Conservation (phyloP, 2,113 vertebrate species). For the Saimiri boliviensis region DNA sequence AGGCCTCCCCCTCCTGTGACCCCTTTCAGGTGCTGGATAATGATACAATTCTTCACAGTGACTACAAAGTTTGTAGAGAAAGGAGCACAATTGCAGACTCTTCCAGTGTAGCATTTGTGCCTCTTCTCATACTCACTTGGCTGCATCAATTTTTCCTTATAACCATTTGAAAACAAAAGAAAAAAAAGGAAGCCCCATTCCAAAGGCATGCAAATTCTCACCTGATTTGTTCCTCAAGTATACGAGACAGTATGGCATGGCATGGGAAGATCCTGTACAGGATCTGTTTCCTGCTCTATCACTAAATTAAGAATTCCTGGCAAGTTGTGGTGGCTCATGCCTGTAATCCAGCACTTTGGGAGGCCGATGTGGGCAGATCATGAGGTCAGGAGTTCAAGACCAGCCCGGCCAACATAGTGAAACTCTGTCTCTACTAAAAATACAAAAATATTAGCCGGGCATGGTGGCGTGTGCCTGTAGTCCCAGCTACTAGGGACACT, state of each 20-base stretch:
- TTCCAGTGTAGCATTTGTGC: background rate
- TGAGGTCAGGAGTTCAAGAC: too few species aligned
- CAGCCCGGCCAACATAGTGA: too few species aligned
- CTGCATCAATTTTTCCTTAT: background rate
- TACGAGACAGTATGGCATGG: background rate
- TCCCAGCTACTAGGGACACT: too few species aligned
- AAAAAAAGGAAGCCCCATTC: background rate
- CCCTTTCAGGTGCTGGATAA: background rate
- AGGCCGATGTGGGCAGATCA: too few species aligned
- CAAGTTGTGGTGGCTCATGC: too few species aligned
- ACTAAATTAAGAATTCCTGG: background rate
- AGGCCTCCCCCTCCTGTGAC: background rate
- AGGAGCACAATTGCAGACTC: background rate
- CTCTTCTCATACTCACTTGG: background rate
- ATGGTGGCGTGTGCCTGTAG: too few species aligned
- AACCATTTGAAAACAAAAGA: background rate
- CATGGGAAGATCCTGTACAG: background rate
- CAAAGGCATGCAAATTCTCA: background rate
- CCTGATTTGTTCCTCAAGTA: background rate
- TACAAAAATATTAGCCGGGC: too few species aligned
- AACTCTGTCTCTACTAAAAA: too few species aligned
- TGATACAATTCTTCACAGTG: background rate
- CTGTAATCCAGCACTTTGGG: too few species aligned
- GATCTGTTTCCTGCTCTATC: background rate
- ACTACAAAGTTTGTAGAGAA: background rate